Evolutionary conservation across 2,113 vertebrate species (phyloP), one percentile per base, ranked within the genome.

Genomic region (Pluvianellus socialis): DNA sequence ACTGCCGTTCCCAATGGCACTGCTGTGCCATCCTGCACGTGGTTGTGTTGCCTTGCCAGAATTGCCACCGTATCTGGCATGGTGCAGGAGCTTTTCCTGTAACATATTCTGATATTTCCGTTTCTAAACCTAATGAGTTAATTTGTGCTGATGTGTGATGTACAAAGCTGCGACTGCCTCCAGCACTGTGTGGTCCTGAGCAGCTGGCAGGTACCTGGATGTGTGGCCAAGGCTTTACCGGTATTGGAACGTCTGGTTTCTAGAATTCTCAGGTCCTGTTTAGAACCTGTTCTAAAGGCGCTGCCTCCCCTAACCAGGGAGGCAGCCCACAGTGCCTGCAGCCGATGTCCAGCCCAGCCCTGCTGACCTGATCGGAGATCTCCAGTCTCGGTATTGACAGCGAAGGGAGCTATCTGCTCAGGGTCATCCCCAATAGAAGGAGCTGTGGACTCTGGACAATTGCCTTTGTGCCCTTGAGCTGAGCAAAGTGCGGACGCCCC

Each of bases 351-450:
- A 5, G 8, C 55, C 10, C 14, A 3, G 35, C 56, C 42, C 72
- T 35, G 49, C 49, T 26, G 27, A 38, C 35, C 52, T 44, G 65
- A 14, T 38, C 20, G 3, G 58, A 72, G 33, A 53, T 52, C 70
- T 63, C 0, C 0, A 0, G 22, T 42, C 76, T 55, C 2, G 0
- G 35, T 63, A 14, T 13, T 42, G 70, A 42, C 74, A 47, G 65
- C 9, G 2, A 38, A 32, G 40, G 38, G n/a, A 59, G 20, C 44
- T 82, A 1, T 33, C 61, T 9, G 28, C 61, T 74, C 50, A 27
- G 18, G 58, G 42, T 65, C 33, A 35, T 35, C 61, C 35, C 44
- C 3, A 35, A 42, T 61, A 19, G 80, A 52, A 91, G 77, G 66
- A 79, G n/a, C 38, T 16, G 24, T 88, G 82, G 81, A 62, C 67